A percentile compares a stretch with the other conserved stretches of the same genome.
Conservation (phyloP, 2,888 invertebrate species). For the Tetanocera ferruginea region DNA sequence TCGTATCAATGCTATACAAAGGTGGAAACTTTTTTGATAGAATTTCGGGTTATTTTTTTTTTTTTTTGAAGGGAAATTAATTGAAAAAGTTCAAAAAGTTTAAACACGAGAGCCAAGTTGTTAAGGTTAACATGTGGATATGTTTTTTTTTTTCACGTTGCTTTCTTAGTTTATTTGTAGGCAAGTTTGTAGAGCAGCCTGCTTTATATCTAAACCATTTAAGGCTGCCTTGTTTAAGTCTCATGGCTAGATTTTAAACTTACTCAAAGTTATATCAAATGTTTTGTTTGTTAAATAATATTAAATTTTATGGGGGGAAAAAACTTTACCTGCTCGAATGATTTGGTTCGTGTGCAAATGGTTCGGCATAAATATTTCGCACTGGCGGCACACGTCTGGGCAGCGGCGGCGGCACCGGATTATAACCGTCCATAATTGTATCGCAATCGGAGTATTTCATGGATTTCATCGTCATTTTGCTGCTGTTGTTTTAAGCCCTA, state of each 20-base stretch:
- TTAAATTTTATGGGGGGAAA: too few species aligned
- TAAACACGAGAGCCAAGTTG: not conserved
- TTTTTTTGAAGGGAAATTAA: not conserved
- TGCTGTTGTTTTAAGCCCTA: not conserved
- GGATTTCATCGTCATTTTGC: constrained; percentile 71
- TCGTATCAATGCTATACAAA: not conserved
- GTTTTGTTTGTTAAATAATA: too few species aligned
- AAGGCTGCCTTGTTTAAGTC: not conserved
- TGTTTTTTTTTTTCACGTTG: too few species aligned
- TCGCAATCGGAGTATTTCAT: constrained; percentile 71
- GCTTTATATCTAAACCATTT: not conserved
- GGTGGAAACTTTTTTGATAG: constrained; percentile 12
- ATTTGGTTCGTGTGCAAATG: constrained; percentile 70
- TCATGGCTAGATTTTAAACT: too few species aligned
- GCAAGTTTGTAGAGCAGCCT: not conserved
- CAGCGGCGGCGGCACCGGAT: constrained; percentile 70
- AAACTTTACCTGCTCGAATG: constrained; percentile 69
- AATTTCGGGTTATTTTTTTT: constrained; percentile 6
- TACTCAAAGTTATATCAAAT: too few species aligned
- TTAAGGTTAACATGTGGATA: not conserved
- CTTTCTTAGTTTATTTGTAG: not conserved
- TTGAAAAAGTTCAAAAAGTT: constrained; percentile 8
- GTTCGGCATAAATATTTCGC: constrained; percentile 70
- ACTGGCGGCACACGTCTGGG: constrained; percentile 70
- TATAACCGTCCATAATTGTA: constrained; percentile 71